phyloP scores from a whole-genome alignment of 1,140 invertebrate genomes.

The Achroia grisella region DNA sequence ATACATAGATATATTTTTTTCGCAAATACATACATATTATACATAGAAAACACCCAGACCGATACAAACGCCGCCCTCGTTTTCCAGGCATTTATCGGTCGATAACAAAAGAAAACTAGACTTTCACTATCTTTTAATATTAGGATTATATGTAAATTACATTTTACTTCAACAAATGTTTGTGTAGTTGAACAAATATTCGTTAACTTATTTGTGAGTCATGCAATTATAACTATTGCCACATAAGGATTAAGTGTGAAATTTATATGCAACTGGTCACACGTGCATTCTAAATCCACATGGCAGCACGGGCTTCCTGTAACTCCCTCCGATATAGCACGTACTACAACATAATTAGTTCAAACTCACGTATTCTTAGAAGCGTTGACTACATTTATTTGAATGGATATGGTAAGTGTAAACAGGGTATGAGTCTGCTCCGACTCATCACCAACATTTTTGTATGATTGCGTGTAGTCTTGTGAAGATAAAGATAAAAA shows the following conservation, averaged over 20 bases:
- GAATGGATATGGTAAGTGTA: slow-evolving; percentile 1
- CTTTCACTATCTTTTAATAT: too few species aligned
- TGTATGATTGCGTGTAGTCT: too few species aligned
- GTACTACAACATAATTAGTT: slow-evolving; percentile 36
- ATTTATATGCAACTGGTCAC: slow-evolving; percentile 9
- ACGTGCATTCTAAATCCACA: slow-evolving; percentile 13
- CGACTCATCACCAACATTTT: background rate
- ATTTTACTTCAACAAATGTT: too few species aligned
- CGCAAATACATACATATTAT: too few species aligned
- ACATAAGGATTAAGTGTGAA: slow-evolving; percentile 11
- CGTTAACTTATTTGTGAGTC: slow-evolving; percentile 12
- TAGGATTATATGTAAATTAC: too few species aligned
- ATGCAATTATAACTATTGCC: slow-evolving; percentile 7
- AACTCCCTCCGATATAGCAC: slow-evolving; percentile 31
- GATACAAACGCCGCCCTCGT: too few species aligned
- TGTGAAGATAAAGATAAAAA: too few species aligned
- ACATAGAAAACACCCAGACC: too few species aligned
- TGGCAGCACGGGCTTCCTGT: slow-evolving; percentile 24
- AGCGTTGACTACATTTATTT: slow-evolving; percentile 26
- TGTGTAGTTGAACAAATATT: too few species aligned
- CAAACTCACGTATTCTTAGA: slow-evolving; percentile 32
- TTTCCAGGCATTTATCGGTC: background rate
- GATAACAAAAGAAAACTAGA: too few species aligned
- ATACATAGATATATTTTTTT: too few species aligned
- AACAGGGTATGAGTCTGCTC: background rate